Conservation (phyloP, 2,888 invertebrate genomes). For the Nezara viridula region DNA sequence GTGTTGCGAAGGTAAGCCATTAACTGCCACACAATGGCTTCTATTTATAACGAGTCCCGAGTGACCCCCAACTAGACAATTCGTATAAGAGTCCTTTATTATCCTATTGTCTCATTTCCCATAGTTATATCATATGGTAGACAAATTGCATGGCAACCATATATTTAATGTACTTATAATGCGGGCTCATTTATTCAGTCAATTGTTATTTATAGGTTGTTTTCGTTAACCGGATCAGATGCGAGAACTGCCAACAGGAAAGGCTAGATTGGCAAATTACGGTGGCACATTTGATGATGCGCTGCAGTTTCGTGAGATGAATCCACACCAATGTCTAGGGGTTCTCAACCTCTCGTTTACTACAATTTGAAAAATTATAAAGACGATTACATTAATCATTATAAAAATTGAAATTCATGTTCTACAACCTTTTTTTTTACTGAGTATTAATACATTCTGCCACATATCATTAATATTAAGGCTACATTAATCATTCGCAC, state of each 20-base stretch:
- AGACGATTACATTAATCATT: too few relatives aligned
- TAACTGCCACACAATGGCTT: neutral
- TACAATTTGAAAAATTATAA: neutral
- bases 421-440: too few relatives aligned
- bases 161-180: neutral
- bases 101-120: slow-evolving; percentile 44
- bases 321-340: neutral
- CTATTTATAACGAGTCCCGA: neutral
- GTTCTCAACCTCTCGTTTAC: neutral
- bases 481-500: too few relatives aligned
- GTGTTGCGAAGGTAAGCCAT: neutral
- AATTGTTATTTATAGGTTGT: slow-evolving; percentile 16
- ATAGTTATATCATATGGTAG: neutral
- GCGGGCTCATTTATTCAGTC: neutral
- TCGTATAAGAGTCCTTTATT: slow-evolving; percentile 8
- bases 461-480: too few relatives aligned
- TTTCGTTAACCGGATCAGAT: neutral
- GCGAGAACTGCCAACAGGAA: slow-evolving; percentile 2
- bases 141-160: neutral
- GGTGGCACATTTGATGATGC: neutral
- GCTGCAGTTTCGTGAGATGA: neutral
- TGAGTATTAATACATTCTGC: too few relatives aligned
- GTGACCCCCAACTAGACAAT: slow-evolving; percentile 25
- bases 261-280: slow-evolving; percentile 2
- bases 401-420: too few relatives aligned